A percentile compares a stretch with the other conserved stretches of the same genome.
Conservation (phyloP, 2,888 invertebrate species). For the Mythimna ferrago region DNA sequence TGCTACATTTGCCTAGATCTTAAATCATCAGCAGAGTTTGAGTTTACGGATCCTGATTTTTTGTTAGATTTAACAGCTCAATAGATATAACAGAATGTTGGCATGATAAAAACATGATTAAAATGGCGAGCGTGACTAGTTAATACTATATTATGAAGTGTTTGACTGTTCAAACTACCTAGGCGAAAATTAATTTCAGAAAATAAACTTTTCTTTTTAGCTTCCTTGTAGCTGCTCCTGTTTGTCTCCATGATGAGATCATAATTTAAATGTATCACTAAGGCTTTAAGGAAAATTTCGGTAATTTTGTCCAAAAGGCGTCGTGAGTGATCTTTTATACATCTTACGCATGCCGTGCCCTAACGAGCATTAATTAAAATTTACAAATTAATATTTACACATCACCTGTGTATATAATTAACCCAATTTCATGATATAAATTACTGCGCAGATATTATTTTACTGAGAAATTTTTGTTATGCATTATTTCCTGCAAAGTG, state of each 20-base stretch:
- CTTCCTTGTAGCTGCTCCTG: not conserved
- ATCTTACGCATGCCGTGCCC: constrained; percentile 37
- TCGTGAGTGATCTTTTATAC: constrained; percentile 55
- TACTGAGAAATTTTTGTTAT: constrained; percentile 32
- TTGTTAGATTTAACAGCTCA: constrained; percentile 19
- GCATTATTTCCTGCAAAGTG: constrained; percentile 27
- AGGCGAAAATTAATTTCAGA: not conserved
- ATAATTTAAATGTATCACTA: constrained; percentile 35
- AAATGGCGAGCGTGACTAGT: constrained; percentile 12
- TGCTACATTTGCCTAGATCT: constrained; percentile 26
- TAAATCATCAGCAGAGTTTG: constrained; percentile 23
- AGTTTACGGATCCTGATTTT: constrained; percentile 30
- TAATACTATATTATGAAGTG: not conserved
- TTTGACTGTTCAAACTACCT: not conserved
- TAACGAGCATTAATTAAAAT: constrained; percentile 65
- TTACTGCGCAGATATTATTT: constrained; percentile 43
- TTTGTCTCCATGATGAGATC: constrained; percentile 4
- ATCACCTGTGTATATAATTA: constrained; percentile 65
- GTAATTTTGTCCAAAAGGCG: constrained; percentile 40
- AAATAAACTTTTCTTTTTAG: not conserved
- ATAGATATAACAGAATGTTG: constrained; percentile 19
- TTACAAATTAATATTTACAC: constrained; percentile 60
- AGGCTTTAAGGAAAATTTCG: constrained; percentile 30
- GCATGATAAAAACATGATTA: constrained; percentile 44
- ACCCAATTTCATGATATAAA: constrained; percentile 58